phyloP scores from a whole-genome alignment of 2,888 invertebrate species.

The Mystacides longicornis region DNA sequence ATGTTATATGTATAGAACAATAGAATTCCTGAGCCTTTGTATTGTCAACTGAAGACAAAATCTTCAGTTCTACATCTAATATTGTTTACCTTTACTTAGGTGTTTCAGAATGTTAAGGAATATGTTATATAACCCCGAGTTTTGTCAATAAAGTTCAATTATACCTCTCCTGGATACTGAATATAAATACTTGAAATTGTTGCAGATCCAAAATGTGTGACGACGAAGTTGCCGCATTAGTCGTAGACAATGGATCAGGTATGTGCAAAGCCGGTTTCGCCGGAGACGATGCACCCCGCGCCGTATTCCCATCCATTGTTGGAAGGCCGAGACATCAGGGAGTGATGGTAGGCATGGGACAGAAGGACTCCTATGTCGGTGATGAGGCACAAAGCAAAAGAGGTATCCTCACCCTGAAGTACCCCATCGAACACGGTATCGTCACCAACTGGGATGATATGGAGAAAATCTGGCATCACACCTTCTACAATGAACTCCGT shows the following conservation, averaged over 20 bases:
- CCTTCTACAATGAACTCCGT: conserved; percentile 45
- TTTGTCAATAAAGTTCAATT: too few relatives aligned
- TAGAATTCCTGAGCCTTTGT: too few relatives aligned
- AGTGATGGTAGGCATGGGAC: conserved; percentile 64
- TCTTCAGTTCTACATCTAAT: too few relatives aligned
- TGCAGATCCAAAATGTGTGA: conserved; percentile 65
- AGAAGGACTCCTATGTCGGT: conserved; percentile 81
- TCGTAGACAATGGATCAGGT: conserved; percentile 84
- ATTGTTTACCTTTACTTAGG: too few relatives aligned
- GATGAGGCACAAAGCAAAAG: conserved; percentile 90
- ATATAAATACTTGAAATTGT: too few relatives aligned
- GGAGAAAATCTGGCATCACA: conserved; percentile 78
- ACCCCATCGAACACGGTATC: conserved; percentile 55
- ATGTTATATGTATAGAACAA: too few relatives aligned
- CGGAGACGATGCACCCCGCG: conserved; percentile 90
- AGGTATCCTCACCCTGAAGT: conserved; percentile 78
- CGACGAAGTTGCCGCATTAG: conserved; percentile 88
- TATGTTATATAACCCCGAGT: too few relatives aligned
- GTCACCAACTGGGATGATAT: conserved; percentile 9
- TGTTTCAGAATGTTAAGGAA: too few relatives aligned
- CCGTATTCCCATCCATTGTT: conserved; percentile 46
- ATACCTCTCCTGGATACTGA: too few relatives aligned
- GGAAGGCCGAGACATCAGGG: conserved; percentile 88
- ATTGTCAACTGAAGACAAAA: too few relatives aligned
- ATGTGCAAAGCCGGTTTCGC: conserved; percentile 70